A percentile compares a stretch with the other conserved stretches of the same genome.
Conservation (phyloP, 1,140 invertebrate species). For the Drosophila dunni region DNA sequence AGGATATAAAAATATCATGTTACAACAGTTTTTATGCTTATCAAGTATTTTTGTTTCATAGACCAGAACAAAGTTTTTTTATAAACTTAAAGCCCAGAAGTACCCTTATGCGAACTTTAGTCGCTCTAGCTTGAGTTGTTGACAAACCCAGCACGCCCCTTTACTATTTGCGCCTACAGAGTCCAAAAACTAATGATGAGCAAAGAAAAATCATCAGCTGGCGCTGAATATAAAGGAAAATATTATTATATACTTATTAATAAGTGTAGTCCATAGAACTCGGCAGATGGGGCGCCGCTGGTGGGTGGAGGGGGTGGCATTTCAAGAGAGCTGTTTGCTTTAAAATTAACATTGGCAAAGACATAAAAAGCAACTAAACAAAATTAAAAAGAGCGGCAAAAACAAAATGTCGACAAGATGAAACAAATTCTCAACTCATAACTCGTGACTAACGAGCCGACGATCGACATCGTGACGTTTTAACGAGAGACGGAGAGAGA, state of each 20-base stretch:
- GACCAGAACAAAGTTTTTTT: no score
- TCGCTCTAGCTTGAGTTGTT: no score
- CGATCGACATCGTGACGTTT: conserved; percentile 44
- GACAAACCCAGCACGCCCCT: no score
- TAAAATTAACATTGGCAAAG: conserved; percentile 73
- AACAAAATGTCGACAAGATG: conserved; percentile 43
- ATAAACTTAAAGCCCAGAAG: no score
- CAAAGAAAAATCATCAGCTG: conserved; percentile 36
- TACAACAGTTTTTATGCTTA: no score
- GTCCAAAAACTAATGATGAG: no score
- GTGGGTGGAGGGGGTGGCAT: no score
- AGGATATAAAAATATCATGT: no score
- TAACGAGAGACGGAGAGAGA: neutral
- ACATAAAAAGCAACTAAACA: conserved; percentile 33
- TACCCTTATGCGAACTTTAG: no score
- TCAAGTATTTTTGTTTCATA: no score
- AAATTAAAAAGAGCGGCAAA: conserved; percentile 5
- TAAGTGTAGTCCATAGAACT: conserved; percentile 66
- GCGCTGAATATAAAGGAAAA: conserved; percentile 29
- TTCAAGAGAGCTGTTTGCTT: conserved; percentile 22
- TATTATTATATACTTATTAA: conserved; percentile 76
- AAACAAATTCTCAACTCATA: conserved; percentile 22
- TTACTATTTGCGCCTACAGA: no score
- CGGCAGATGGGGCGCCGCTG: conserved; percentile 13
- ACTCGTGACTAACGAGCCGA: conserved; percentile 71